Percentiles rank a stretch among this genome's conserved stretches.
Conservation (phyloP, 2,888 invertebrate genomes). For the Agriopis aurantiaria region DNA sequence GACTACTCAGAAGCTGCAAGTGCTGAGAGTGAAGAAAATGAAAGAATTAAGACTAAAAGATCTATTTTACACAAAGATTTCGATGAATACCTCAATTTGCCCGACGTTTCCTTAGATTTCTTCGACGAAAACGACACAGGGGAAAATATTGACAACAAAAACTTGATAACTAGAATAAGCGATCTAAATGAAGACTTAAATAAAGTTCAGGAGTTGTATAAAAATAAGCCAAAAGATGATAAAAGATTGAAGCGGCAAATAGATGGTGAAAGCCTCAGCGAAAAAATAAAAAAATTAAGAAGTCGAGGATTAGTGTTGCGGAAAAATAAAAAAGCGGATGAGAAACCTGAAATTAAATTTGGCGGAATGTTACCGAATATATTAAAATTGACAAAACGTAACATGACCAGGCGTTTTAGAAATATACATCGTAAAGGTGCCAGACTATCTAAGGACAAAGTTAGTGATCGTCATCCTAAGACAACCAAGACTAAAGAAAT, state of each 20-base stretch:
- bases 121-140: conserved; percentile 45
- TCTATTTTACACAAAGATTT: conserved; percentile 53
- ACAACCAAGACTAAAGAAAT: conserved; percentile 13
- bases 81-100: conserved; percentile 43
- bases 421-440: conserved; percentile 28
- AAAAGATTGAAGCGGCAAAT: conserved; percentile 58
- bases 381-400: conserved; percentile 44
- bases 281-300: conserved; percentile 45
- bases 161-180: conserved; percentile 55
- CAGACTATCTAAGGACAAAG: conserved; percentile 26
- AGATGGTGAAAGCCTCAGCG: conserved; percentile 40
- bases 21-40: conserved; percentile 43
- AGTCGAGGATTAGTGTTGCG: conserved; percentile 43
- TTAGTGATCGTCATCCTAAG: conserved; percentile 36
- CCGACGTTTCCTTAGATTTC: conserved; percentile 50
- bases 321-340: conserved; percentile 37
- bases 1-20: conserved; percentile 42
- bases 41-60: conserved; percentile 56
- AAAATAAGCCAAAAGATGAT: conserved; percentile 38
- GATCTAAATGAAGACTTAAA: conserved; percentile 63
- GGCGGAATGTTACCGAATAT: conserved; percentile 52
- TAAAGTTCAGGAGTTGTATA: conserved; percentile 54
- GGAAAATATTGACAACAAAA: conserved; percentile 44
- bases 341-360: conserved; percentile 52
- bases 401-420: conserved; percentile 42